Evolutionary conservation across 1,140 invertebrate genomes (phyloP), one percentile per base, ranked within the genome.

Genomic region (Drosophila kohkoa): DNA sequence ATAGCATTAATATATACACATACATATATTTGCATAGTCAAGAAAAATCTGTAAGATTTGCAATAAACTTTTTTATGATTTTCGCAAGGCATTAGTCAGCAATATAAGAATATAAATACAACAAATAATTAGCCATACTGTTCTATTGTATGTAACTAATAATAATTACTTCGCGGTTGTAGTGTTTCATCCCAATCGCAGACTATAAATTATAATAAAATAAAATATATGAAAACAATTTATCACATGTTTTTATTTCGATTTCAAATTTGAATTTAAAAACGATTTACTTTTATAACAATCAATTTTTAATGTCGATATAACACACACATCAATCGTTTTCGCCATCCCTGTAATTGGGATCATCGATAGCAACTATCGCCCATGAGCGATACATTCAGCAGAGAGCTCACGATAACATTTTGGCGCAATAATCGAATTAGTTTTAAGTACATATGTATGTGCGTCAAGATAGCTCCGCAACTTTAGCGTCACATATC

Each of bases 11-110:
- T 43, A 71, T 66, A 63, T 43, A 59, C 28, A 58, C 45, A 65
- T 11, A 43, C 41, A 52, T 49, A 63, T 46, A 64, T 46, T 45
- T 55, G 60, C 49, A 60, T 49, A 89, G 81, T 71, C 69, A 77
- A 38, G 35, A 38, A 38, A 78, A 90, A 86, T 89, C 85, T 89
- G 51, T 76, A 90, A 89, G 85, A 90, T 90, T 85, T 88, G 82
- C 69, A 79, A 66, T 45, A 54, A 70, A 66, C 54, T 16, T n/a
- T 41, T 76, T 72, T 65, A 55, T 73, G 52, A 69, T 64, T 81
- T 67, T 43, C 67, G 64, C 64, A 49, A 45, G 69, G 77, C 75
- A 80, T 65, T 74, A 88, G 81, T 88, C 85, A 88, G 68, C 75
- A 81, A 85, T 85, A 85, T 69, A 77, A 77, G 28, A 55, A 30